Evolutionary conservation across 2,888 invertebrate species (phyloP), one percentile per base, ranked within the genome.

Genomic region (Pseudoips prasinana): DNA sequence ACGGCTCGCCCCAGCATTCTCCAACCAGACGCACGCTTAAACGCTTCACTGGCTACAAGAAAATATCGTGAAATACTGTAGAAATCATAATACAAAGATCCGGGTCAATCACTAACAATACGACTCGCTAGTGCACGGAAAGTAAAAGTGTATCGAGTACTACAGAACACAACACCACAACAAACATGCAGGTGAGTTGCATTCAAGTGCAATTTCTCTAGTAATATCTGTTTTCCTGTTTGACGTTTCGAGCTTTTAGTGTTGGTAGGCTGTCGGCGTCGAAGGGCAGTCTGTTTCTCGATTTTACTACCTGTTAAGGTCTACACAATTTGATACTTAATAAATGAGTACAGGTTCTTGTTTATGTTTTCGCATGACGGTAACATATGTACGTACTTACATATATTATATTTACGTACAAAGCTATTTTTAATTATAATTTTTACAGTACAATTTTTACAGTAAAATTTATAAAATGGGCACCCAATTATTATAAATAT

Each of bases 181-280:
- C 44, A 45, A 73, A 64, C 45, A 86, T 86, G 86, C 83, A 84
- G 80, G 85, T 85, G 41, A 74, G 80, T 68, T 50, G 55, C 58
- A 57, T 27, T 30, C 25, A 39, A 43, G 25, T 41, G 62, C 58
- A 67, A 56, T 70, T 72, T 72, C 66, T 63, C 64, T 56, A 25
- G 40, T n/a, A 38, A 54, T 53, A 45, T 54, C 45, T 46, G 46
- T 67, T 65, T 64, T 63, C 63, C 64, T 53, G 58, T 57, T 14
- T 14, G 3, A 5, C 33, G 46, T 42, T 48, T 43, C 26, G 39
- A 50, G 34, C 48, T 50, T 55, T 48, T 38, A 48, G 64, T 53
- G 39, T 58, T 49, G 45, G 52, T 58, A 38, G 39, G 43, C 48
- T 42, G 46, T 28, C 40, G 64, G 73, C 41, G 46, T 28, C 40